These are phyloP conservation scores for Dorcus parallelipipedus DNA, from an alignment of 2,888 invertebrate genomes.

Conservation along the genomic window DNA sequence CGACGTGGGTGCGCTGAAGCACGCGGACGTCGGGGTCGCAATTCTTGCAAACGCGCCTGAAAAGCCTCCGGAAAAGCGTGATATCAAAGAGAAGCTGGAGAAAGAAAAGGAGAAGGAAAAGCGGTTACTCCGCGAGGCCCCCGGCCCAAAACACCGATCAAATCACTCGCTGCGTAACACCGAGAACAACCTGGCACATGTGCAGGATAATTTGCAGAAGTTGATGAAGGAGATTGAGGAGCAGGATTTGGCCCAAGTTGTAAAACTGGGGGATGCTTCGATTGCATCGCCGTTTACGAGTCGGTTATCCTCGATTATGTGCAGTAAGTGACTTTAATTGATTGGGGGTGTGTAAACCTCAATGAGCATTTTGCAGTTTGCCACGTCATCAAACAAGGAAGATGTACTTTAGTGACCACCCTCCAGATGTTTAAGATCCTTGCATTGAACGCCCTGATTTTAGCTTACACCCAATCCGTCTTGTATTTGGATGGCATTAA, in stretches of 20 bases:
- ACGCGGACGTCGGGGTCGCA: conserved; percentile 95
- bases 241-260: conserved; percentile 80
- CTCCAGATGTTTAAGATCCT: conserved; percentile 99
- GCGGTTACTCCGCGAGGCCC: conserved; percentile 21
- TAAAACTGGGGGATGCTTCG: conserved; percentile 96
- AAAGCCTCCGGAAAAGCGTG: conserved; percentile 45
- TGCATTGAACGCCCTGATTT: conserved; percentile 93
- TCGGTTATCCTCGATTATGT: conserved; percentile 90
- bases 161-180: conserved; percentile 27
- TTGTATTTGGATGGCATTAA: conserved; percentile 97
- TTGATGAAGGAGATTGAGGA: conserved; percentile 85
- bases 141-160: conserved; percentile 32
- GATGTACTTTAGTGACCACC: conserved; percentile 98
- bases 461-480: conserved; percentile 98
- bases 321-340: conserved; percentile 64
- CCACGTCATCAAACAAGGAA: conserved; percentile 98
- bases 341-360: conserved; percentile 1
- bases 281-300: conserved; percentile 99
- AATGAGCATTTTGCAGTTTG: conserved; percentile 70
- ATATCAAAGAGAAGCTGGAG: conserved; percentile 33
- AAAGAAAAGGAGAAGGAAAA: conserved; percentile 27
- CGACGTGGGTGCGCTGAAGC: conserved; percentile 98
- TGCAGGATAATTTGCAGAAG: conserved; percentile 51
- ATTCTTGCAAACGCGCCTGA: conserved; percentile 81
- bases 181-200: conserved; percentile 41